A percentile compares a stretch with the other conserved stretches of the same genome.
phyloP scores from a whole-genome alignment of 2,797 vertebrate genomes.

The Staurois parvus region DNA sequence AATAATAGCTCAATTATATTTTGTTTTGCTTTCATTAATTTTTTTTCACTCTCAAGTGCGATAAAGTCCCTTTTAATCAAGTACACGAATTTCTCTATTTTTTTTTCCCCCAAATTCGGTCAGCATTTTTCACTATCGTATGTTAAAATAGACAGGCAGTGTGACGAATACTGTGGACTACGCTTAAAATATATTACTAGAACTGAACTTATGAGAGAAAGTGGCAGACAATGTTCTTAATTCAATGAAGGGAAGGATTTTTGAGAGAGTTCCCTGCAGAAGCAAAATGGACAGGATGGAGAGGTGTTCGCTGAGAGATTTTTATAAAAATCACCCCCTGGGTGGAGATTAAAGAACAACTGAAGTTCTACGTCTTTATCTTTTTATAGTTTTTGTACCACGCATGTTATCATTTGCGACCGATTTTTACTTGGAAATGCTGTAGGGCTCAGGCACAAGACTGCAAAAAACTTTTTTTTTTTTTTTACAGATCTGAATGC shows the following conservation, averaged over 20 bases:
- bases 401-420: too few species aligned
- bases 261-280: too few species aligned
- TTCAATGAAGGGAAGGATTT: not conserved
- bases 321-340: too few species aligned
- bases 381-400: too few species aligned
- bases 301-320: too few species aligned
- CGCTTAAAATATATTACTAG: not conserved
- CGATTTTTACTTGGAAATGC: too few species aligned
- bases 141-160: not conserved
- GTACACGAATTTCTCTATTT: conserved; percentile 72
- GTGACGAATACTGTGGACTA: not conserved
- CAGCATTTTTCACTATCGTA: not conserved
- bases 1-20: conserved; percentile 85
- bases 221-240: not conserved
- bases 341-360: too few species aligned
- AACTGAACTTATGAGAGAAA: not conserved
- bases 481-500: too few species aligned
- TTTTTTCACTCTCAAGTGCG: conserved; percentile 74
- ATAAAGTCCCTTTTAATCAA: conserved; percentile 77
- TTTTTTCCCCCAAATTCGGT: not conserved
- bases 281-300: too few species aligned
- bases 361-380: too few species aligned
- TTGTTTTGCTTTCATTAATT: conserved; percentile 81
- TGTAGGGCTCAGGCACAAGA: too few species aligned
- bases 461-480: too few species aligned